Conservation (phyloP, 2,797 vertebrate genomes). For the Naso thynnoides region DNA sequence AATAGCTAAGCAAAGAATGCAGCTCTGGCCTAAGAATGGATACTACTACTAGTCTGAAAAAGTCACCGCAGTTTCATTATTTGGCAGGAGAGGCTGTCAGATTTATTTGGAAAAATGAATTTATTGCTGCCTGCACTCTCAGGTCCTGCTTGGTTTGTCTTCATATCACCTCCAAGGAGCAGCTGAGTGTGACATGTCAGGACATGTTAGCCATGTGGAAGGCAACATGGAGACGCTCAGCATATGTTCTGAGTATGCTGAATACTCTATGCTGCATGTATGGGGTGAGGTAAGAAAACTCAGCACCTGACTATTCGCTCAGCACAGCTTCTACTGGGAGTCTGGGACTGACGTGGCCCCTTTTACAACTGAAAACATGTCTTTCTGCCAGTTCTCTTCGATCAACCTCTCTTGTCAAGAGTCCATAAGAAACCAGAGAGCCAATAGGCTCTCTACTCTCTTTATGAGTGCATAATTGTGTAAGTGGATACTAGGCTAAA, state of each 20-base stretch:
- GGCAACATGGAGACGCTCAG: conserved; percentile 28
- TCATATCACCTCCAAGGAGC: conserved; percentile 34
- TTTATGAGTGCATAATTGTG: conserved; percentile 39
- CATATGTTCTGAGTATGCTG: conserved; percentile 41
- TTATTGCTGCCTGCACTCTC: conserved; percentile 32
- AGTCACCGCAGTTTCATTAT: conserved; percentile 40
- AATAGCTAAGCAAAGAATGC: conserved; percentile 22
- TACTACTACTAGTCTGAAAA: conserved; percentile 34
- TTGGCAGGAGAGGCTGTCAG: conserved; percentile 47
- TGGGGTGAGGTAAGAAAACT: conserved; percentile 14
- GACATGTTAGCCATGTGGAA: conserved; percentile 45
- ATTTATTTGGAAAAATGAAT: conserved; percentile 44
- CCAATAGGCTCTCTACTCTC: conserved; percentile 28
- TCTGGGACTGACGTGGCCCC: conserved; percentile 54
- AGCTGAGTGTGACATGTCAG: conserved; percentile 46
- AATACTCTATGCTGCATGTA: background rate
- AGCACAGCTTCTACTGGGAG: conserved; percentile 27
- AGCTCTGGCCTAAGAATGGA: conserved; percentile 19
- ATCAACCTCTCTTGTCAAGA: conserved; percentile 54
- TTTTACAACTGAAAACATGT: conserved; percentile 51
- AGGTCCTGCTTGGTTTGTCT: conserved; percentile 32
- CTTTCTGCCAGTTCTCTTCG: conserved; percentile 50
- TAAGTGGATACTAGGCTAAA: conserved; percentile 35
- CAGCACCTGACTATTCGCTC: conserved; percentile 59
- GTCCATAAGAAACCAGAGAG: conserved; percentile 54